Evolutionary conservation across 1,140 invertebrate genomes (phyloP).

Genomic region (Drosophila nikananu): DNA sequence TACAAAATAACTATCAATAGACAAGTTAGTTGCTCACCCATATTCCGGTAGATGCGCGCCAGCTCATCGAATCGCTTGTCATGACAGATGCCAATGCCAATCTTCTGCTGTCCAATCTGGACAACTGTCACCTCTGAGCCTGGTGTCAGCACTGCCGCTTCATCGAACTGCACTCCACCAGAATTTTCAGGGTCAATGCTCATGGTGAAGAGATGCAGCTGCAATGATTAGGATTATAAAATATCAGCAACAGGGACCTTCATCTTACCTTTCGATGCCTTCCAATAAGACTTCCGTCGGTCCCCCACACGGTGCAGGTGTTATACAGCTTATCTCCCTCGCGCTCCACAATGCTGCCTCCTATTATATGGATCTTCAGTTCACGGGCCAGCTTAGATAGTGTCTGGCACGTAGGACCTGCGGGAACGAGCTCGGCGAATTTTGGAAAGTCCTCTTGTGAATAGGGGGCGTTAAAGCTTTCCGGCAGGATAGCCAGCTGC

Average conservation of each 20-base stretch:
- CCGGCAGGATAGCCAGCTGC: constrained; percentile 92
- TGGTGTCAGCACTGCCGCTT: constrained; percentile 92
- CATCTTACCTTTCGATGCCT: constrained; percentile 89
- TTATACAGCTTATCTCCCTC: constrained; percentile 90
- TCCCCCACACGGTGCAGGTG: constrained; percentile 95
- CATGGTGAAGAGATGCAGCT: constrained; percentile 97
- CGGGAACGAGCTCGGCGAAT: constrained; percentile 94
- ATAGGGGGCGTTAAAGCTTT: constrained; percentile 98
- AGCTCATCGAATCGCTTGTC: constrained; percentile 96
- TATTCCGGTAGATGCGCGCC: constrained; percentile 92
- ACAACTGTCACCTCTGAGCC: constrained; percentile 92
- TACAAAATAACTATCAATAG: not conserved
- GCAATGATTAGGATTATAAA: not conserved
- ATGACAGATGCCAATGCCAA: constrained; percentile 97
- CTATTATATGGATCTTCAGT: constrained; percentile 93
- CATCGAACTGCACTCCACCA: constrained; percentile 95
- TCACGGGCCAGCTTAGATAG: constrained; percentile 92
- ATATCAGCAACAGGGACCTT: constrained; percentile 12
- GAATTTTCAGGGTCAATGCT: constrained; percentile 89
- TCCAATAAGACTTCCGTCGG: constrained; percentile 90
- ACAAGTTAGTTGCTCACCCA: constrained; percentile 41
- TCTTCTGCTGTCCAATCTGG: constrained; percentile 89
- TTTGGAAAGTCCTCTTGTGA: constrained; percentile 90
- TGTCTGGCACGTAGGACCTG: constrained; percentile 89
- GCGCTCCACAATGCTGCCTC: constrained; percentile 95